Evolutionary conservation across 2,888 invertebrate genomes (phyloP).

Genomic region (Seira musarum): DNA sequence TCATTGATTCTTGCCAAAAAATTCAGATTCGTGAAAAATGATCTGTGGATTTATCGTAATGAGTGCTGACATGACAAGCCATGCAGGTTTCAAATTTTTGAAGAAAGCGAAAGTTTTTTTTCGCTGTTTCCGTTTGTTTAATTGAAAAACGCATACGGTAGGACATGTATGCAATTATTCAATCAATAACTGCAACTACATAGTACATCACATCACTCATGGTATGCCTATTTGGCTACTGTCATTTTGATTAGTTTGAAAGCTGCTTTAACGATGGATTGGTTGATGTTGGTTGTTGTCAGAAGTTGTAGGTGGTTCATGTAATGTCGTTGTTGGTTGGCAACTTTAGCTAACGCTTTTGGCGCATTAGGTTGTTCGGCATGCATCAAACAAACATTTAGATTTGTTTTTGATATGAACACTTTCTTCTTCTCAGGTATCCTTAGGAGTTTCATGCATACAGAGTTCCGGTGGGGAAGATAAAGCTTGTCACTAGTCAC

Average conservation of each 20-base stretch:
- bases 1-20: slow-evolving; percentile 1
- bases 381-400: not conserved
- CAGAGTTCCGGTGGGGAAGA: not conserved
- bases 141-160: not conserved
- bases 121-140: not conserved
- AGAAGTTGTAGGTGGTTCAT: not conserved
- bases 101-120: slow-evolving; percentile 12
- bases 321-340: not conserved
- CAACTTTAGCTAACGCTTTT: not conserved
- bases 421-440: not conserved
- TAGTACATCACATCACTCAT: not conserved
- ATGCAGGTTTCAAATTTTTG: not conserved
- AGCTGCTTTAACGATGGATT: not conserved
- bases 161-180: slow-evolving; percentile 10
- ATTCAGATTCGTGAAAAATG: too few species aligned
- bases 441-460: not conserved
- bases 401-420: not conserved
- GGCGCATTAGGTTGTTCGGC: not conserved
- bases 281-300: not conserved
- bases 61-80: slow-evolving; percentile 1
- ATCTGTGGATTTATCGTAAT: not conserved
- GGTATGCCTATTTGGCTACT: slow-evolving; percentile 3
- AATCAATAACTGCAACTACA: not conserved
- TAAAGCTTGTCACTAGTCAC: not conserved
- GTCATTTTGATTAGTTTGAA: slow-evolving; percentile 13